Base-by-base conservation (phyloP, 2,888 invertebrate genomes). In the Syrista parreyssii region DNA sequence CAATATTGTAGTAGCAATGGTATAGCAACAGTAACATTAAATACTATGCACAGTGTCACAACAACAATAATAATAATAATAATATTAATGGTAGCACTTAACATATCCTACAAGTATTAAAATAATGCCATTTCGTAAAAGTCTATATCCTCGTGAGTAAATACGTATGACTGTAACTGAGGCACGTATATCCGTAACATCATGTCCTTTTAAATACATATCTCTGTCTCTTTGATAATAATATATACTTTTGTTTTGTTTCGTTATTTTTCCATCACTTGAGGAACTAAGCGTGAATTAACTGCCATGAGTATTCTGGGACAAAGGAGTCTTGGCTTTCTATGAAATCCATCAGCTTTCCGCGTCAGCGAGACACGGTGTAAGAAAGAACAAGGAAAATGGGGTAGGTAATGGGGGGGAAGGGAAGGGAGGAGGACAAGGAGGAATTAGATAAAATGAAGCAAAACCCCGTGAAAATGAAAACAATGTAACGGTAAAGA, bases 391-490 rank as follows among this genome's bases (percentile, higher is more conserved):
- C 33, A 68, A 33, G n/a, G n/a, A n/a, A n/a, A n/a, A n/a, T n/a
- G n/a, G n/a, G n/a, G n/a, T n/a, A n/a, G n/a, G n/a, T n/a, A n/a
- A n/a, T n/a, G n/a, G n/a, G n/a, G n/a, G n/a, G n/a, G n/a, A n/a
- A n/a, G n/a, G n/a, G n/a, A n/a, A n/a, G 12, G 23, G 12, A 74
- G 15, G 23, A 9, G 15, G 4, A 11, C 12, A 23, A 23, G 30
- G 73, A 23, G 30, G 75, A 30, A 68, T 71, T 76, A 77, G 76
- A 80, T 74, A 40, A 40, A 40, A 40, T 40, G 4, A 15, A 55
- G 55, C 2, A 23, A 1, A 55, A 55, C 6, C 23, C 1, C 55
- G 55, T 55, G 55, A 2, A 55, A 55, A 55, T 6, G 23, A 23
- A 55, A 9, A 23, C 1, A 55, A 55, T 9, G 31, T 31, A 71